phyloP scores from a whole-genome alignment of 2,888 invertebrate genomes.

The Lycia hirtaria region DNA sequence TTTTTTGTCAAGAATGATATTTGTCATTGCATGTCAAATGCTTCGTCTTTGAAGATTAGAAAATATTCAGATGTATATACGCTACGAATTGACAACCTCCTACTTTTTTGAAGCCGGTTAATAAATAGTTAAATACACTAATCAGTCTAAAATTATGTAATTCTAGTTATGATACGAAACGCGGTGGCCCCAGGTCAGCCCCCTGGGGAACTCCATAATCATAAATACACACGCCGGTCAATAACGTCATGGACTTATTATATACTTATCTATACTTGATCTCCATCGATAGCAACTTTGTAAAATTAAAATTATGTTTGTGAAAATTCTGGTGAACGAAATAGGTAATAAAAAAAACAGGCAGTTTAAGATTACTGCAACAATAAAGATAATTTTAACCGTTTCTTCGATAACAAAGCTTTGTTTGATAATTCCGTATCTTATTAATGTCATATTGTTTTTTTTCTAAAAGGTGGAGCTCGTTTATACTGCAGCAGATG shows the following conservation, averaged over 20 bases:
- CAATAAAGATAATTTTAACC: slow-evolving; percentile 26
- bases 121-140: too few relatives aligned
- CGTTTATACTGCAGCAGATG: slow-evolving; percentile 88
- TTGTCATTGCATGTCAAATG: too few relatives aligned
- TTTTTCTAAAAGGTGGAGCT: slow-evolving; percentile 87
- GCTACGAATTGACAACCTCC: too few relatives aligned
- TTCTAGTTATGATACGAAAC: background rate
- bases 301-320: slow-evolving; percentile 14
- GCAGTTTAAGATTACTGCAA: slow-evolving; percentile 31
- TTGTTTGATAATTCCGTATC: background rate
- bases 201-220: slow-evolving; percentile 20
- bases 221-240: slow-evolving; percentile 4
- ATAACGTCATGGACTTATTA: too few relatives aligned
- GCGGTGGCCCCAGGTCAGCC: slow-evolving; percentile 1
- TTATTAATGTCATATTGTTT: slow-evolving; percentile 9
- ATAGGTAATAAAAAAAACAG: slow-evolving; percentile 31
- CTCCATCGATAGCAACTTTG: slow-evolving; percentile 25
- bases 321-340: slow-evolving; percentile 16
- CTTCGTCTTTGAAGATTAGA: too few relatives aligned
- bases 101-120: too few relatives aligned
- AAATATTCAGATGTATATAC: too few relatives aligned
- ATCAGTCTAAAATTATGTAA: background rate
- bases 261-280: slow-evolving; percentile 17
- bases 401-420: slow-evolving; percentile 18
- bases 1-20: too few relatives aligned